These are phyloP conservation scores for Empidonax alnorum DNA, from an alignment of 2,113 vertebrate species.

Conservation along the genomic window DNA sequence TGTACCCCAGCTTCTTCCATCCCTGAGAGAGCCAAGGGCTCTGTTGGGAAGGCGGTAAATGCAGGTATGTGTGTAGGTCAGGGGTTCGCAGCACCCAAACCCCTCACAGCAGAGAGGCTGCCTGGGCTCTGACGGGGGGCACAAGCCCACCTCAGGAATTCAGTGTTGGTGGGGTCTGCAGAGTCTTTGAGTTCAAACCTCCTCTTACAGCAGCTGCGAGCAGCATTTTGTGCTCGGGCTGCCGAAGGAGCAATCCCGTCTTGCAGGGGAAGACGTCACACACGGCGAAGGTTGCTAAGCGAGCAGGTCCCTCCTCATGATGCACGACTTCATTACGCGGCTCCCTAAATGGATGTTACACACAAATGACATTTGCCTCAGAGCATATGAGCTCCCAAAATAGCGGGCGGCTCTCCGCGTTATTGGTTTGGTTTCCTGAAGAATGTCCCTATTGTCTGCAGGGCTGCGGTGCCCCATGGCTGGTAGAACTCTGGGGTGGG, in stretches of 20 bases:
- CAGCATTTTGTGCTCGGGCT: background rate
- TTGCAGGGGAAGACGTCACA: conserved; percentile 23
- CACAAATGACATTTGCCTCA: conserved; percentile 5
- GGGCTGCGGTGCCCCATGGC: background rate
- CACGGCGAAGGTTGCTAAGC: conserved; percentile 45
- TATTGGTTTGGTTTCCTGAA: background rate
- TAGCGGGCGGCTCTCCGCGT: background rate
- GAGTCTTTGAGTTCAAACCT: background rate
- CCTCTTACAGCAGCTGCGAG: background rate
- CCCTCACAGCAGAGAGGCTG: rapidly evolving
- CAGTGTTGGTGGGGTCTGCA: background rate
- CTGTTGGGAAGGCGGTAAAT: rapidly evolving
- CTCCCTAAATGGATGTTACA: conserved; percentile 43
- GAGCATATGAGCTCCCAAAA: conserved; percentile 44
- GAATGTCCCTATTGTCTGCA: conserved; percentile 6
- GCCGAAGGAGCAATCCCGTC: background rate
- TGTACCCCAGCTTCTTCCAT: background rate
- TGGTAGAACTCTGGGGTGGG: background rate
- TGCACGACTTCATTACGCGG: conserved; percentile 16
- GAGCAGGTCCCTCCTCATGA: conserved; percentile 35
- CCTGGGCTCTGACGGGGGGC: background rate
- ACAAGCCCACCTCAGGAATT: rapidly evolving
- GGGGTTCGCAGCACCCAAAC: background rate
- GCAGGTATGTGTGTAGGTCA: rapidly evolving
- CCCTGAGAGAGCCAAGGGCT: background rate